Base-by-base conservation (phyloP, 2,113 vertebrate genomes). In the Stigmatopora argus region DNA sequence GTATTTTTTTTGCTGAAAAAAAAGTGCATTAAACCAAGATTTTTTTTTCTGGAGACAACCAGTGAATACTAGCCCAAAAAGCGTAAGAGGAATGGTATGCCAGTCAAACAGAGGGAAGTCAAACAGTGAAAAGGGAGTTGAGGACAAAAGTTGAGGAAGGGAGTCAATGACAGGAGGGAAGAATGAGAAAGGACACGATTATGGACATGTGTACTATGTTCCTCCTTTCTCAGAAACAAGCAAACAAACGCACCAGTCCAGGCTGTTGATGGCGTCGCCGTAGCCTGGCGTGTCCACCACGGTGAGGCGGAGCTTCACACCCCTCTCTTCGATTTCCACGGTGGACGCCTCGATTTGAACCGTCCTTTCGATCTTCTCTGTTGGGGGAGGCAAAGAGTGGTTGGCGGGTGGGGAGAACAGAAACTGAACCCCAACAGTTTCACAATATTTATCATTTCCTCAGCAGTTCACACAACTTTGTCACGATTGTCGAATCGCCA, bases 291-390 rank as follows among this genome's bases (percentile, higher is more conserved):
- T 97, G 79, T 97, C 94, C 7, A 96, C 95, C 47, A 96, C 94
- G 0, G 95, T 97, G 41, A 97, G 89, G 38, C 94, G 93, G 57
- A 97, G 94, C 65, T 96, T 97, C 63, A 97, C 95, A 15, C 95
- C 95, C 53, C 94, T 89, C 73, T 97, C 95, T 79, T 97, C 95
- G 7, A 96, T 96, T 82, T 97, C 95, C 64, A 97, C 95, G 0
- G 94, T 96, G 0, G 94, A 96, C 5, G 95, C 95, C 86, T 97
- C 95, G 0, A 97, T 96, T 81, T 97, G 94, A 80, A 97, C 95
- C 0, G 95, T 96, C 60, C 94, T 90, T 83, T 96, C 94, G 48
- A 97, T 96, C 81, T 96, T 97, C 82, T 97, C 94, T 97, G 82
- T 60, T 67, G 13, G 53, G 78, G 67, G 47, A 65, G 72, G 61